Evolutionary conservation across 2,797 vertebrate species (phyloP), one percentile per base, ranked within the genome.

Genomic region (Urosaurus nigricauda): DNA sequence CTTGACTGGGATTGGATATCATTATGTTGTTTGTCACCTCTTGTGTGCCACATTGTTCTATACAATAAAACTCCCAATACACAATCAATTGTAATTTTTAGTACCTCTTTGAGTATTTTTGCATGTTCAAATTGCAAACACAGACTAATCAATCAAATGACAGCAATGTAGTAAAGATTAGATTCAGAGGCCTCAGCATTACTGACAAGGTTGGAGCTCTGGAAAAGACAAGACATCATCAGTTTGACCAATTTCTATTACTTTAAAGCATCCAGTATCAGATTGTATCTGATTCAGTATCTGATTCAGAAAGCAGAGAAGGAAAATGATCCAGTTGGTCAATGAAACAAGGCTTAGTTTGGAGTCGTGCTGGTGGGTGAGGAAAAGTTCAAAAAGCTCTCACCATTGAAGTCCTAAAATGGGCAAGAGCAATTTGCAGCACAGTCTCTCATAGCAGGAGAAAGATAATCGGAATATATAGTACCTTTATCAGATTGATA

Each of bases 41-140:
- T n/a, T 74, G 71, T 82, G 21, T 63, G 56, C 56, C 71, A 51
- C 37, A 75, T 65, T 51, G 37, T 58, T 90, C 86, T 91, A 40
- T 91, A 75, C 82, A 92, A 90, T 86, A 92, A 92, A 79, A 90
- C 79, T 77, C 37, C 85, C 53, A 70, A 92, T 68, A 83, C 84
- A 92, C 85, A 93, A 92, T 94, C 92, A 89, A 93, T 93, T 63
- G 14, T 78, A 93, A 93, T 90, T 92, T 88, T 93, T 88, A 89
- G 84, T 75, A 56, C 29, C 79, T 84, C n/a, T 83, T 74, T 29
- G n/a, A 65, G 56, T 84, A 84, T 32, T 91, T 43, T 93, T 88
- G 71, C 0, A 0, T 32, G n/a, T 86, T 81, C 87, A 88, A 56
- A 84, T 74, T 32, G 73, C 60, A 16, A 68, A 80, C 43, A 87